Conservation (phyloP, 2,888 invertebrate genomes). For the Dione vanillae region DNA sequence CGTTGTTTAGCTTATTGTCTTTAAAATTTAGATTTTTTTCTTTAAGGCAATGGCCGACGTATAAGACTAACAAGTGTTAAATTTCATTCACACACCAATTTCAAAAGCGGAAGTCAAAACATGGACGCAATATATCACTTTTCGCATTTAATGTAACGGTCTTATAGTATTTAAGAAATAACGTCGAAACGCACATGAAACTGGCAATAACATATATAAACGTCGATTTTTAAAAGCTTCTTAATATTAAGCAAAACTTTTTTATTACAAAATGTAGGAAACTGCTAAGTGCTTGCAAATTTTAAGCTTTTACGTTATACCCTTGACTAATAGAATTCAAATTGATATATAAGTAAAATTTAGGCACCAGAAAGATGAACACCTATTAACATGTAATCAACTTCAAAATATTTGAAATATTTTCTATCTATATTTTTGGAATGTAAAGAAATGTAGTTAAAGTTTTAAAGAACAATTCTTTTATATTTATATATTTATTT, state of each 20-base stretch:
- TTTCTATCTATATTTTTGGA: conserved; percentile 60
- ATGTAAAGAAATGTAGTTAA: conserved; percentile 48
- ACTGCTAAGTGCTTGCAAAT: not conserved
- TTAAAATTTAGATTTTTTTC: not conserved
- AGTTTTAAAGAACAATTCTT: not conserved
- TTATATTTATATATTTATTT: not conserved
- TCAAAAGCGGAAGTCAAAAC: conserved; percentile 39
- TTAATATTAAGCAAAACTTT: not conserved
- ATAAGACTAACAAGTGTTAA: not conserved
- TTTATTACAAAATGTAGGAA: not conserved
- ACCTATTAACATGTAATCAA: conserved; percentile 61
- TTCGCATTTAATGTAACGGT: conserved; percentile 18
- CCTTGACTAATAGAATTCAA: conserved; percentile 2
- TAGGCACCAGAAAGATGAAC: conserved; percentile 55
- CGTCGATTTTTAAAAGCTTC: not conserved
- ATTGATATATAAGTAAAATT: conserved; percentile 28
- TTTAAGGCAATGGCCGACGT: not conserved
- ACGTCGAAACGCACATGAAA: not conserved
- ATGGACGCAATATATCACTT: conserved; percentile 45
- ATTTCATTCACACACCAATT: conserved; percentile 22
- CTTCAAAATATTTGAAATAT: conserved; percentile 59
- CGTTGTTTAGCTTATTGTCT: conserved; percentile 26
- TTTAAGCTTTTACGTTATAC: not conserved
- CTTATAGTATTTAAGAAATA: conserved; percentile 5
- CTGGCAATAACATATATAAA: not conserved